Conservation (phyloP, 2,797 vertebrate genomes). For the Epinephelus malabaricus region DNA sequence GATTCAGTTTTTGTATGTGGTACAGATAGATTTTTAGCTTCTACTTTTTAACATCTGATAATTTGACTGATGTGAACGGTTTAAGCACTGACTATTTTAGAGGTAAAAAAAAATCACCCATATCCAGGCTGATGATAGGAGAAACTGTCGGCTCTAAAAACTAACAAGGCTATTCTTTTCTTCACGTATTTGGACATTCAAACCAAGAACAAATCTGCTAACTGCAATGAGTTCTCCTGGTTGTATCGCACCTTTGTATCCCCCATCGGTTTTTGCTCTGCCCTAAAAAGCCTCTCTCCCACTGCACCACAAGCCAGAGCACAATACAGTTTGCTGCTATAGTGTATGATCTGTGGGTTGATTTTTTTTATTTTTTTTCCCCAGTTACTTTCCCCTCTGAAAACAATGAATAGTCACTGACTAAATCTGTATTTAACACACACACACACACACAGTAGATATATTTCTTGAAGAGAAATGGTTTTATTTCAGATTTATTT, state of each 20-base stretch:
- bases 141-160: constrained; percentile 50
- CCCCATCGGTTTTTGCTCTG: constrained; percentile 46
- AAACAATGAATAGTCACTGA: constrained; percentile 57
- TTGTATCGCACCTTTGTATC: constrained; percentile 65
- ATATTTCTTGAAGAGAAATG: constrained; percentile 75
- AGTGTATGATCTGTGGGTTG: constrained; percentile 69
- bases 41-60: constrained; percentile 49
- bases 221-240: constrained; percentile 53
- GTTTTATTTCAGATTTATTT: constrained; percentile 76
- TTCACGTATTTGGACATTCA: constrained; percentile 52
- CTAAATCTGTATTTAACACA: constrained; percentile 78
- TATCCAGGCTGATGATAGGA: constrained; percentile 36
- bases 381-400: constrained; percentile 33
- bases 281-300: constrained; percentile 37
- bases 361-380: constrained; percentile 3
- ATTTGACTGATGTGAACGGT: constrained; percentile 64
- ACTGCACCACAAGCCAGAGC: constrained; percentile 72
- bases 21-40: constrained; percentile 67
- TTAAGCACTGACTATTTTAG: constrained; percentile 70
- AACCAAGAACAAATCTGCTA: constrained; percentile 80
- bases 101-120: constrained; percentile 24
- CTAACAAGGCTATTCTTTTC: constrained; percentile 30
- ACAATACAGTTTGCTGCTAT: constrained; percentile 82
- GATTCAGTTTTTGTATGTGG: constrained; percentile 55
- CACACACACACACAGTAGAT: constrained; percentile 58